phyloP scores from a whole-genome alignment of 2,797 vertebrate genomes.

The Astyanax mexicanus region DNA sequence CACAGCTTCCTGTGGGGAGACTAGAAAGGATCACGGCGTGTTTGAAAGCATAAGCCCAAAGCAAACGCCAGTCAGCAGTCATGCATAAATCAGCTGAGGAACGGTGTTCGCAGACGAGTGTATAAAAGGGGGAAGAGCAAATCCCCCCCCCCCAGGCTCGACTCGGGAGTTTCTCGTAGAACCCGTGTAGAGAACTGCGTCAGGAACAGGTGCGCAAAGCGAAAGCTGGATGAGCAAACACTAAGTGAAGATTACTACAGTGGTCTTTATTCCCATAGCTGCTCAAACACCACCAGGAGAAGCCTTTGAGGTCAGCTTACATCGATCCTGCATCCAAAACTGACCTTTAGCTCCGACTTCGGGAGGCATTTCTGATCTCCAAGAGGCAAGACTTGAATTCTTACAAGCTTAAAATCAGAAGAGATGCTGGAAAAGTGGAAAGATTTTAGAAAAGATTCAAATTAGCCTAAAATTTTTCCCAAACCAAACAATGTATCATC shows the following conservation, averaged over 20 bases:
- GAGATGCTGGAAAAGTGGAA: slow-evolving; percentile 3
- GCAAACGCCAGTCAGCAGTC: slow-evolving; percentile 2
- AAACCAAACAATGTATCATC: too few relatives aligned
- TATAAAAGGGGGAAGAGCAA: slow-evolving; percentile 31
- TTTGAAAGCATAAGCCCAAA: slow-evolving; percentile 29
- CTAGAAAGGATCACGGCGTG: slow-evolving; percentile 18
- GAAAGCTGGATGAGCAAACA: slow-evolving; percentile 44
- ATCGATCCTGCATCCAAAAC: slow-evolving; percentile 71
- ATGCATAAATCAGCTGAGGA: slow-evolving; percentile 30
- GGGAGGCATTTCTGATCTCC: slow-evolving; percentile 67
- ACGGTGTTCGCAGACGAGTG: neutral
- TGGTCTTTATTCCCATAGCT: slow-evolving; percentile 42
- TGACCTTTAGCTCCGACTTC: slow-evolving; percentile 70
- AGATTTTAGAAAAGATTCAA: too few relatives aligned
- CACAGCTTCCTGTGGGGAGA: slow-evolving; percentile 9
- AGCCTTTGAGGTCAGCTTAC: slow-evolving; percentile 64
- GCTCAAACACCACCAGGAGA: slow-evolving; percentile 57
- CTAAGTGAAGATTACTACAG: slow-evolving; percentile 34
- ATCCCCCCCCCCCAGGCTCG: slow-evolving; percentile 11
- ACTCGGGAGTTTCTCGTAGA: slow-evolving; percentile 21
- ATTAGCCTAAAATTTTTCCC: too few relatives aligned
- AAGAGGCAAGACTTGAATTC: slow-evolving; percentile 40
- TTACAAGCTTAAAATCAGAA: slow-evolving; percentile 16
- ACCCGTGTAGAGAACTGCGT: slow-evolving; percentile 4
- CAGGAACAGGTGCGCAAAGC: neutral